Conservation (phyloP, 2,113 vertebrate species). For the Himantopus leucocephalus region DNA sequence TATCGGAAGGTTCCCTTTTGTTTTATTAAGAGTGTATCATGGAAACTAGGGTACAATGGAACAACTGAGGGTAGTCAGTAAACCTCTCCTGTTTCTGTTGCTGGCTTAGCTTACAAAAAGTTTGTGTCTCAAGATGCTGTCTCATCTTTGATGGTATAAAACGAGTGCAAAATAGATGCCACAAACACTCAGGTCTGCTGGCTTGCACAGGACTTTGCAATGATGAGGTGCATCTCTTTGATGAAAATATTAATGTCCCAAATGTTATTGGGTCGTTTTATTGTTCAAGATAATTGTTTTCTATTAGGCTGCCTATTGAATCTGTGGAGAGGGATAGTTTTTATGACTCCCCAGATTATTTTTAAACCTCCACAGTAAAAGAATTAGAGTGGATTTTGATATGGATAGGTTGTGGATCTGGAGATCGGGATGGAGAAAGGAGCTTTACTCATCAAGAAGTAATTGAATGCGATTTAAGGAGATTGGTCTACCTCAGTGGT, state of each 20-base stretch:
- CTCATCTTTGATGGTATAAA: neutral
- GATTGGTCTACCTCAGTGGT: neutral
- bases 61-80: constrained; percentile 12
- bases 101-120: neutral
- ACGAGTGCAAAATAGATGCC: constrained; percentile 12
- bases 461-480: constrained; percentile 16
- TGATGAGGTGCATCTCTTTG: constrained; percentile 57
- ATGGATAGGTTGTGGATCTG: neutral
- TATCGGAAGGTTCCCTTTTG: constrained; percentile 67
- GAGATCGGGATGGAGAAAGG: neutral
- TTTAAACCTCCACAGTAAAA: constrained; percentile 59
- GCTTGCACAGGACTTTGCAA: constrained; percentile 27
- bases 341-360: constrained; percentile 73
- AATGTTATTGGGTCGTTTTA: constrained; percentile 68
- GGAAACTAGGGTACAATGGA: constrained; percentile 49
- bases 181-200: neutral
- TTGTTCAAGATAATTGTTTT: constrained; percentile 76
- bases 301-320: constrained; percentile 74
- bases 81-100: neutral
- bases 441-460: constrained; percentile 18
- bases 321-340: constrained; percentile 64
- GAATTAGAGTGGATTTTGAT: constrained; percentile 53
- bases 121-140: neutral
- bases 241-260: constrained; percentile 75
- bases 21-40: constrained; percentile 72